A percentile compares a stretch with the other conserved stretches of the same genome.
phyloP scores from a whole-genome alignment of 2,888 invertebrate species.

The Tetrapedia diversipes region DNA sequence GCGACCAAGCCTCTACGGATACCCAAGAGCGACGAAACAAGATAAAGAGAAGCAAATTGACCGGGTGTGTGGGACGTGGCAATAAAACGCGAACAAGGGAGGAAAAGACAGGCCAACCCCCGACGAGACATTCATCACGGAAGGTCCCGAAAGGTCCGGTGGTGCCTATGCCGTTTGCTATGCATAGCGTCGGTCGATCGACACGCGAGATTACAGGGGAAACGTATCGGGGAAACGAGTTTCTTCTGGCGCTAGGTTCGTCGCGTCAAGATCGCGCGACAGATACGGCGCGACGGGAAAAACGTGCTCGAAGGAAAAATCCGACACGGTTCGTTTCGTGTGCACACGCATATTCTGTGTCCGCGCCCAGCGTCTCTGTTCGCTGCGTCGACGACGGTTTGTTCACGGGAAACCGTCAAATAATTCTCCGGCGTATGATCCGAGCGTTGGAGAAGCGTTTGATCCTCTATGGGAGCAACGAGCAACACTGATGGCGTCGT shows the following conservation, averaged over 20 bases:
- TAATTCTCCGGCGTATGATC: slow-evolving; percentile 58
- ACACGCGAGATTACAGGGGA: slow-evolving; percentile 45
- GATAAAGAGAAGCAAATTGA: slow-evolving; percentile 33
- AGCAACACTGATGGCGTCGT: slow-evolving; percentile 49
- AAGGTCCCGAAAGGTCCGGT: slow-evolving; percentile 19
- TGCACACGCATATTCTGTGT: too few relatives aligned
- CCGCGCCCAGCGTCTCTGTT: slow-evolving; percentile 23
- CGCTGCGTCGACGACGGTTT: slow-evolving; percentile 55
- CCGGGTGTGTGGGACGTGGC: background rate
- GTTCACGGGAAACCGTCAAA: slow-evolving; percentile 66
- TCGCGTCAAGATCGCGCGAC: slow-evolving; percentile 38
- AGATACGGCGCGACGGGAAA: slow-evolving; percentile 14
- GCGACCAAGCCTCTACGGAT: background rate
- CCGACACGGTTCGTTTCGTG: background rate
- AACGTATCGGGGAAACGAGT: slow-evolving; percentile 47
- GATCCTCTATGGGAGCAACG: slow-evolving; percentile 59
- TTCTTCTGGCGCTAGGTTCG: slow-evolving; percentile 33
- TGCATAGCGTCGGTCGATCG: slow-evolving; percentile 39
- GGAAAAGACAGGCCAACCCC: background rate
- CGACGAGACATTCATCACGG: slow-evolving; percentile 34
- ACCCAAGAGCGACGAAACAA: background rate
- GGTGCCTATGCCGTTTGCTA: slow-evolving; percentile 17
- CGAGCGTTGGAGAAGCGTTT: slow-evolving; percentile 54
- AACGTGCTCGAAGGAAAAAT: slow-evolving; percentile 1
- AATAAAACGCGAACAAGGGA: slow-evolving; percentile 1